Evolutionary conservation across 1,140 invertebrate species (phyloP).

Genomic region (Radopholus similis): DNA sequence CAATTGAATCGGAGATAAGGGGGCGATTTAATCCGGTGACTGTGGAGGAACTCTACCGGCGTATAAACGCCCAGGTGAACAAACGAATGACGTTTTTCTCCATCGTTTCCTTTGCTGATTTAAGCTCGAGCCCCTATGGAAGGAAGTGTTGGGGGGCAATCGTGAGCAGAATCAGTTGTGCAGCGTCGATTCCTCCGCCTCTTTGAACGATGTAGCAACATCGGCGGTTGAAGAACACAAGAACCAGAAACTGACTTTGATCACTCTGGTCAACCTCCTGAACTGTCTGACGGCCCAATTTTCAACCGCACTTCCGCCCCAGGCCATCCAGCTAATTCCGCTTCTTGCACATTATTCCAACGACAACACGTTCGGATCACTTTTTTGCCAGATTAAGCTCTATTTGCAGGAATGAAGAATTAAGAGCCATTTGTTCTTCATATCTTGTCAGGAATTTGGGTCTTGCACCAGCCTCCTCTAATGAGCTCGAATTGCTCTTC

Average conservation of each 20-base stretch:
- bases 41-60: constrained; percentile 6
- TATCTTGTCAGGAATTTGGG: constrained; percentile 65
- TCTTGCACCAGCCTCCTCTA: neutral
- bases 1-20: constrained; percentile 4
- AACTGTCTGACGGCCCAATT: constrained; percentile 5
- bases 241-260: constrained; percentile 20
- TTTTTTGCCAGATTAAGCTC: constrained; percentile 62
- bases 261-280: constrained; percentile 21
- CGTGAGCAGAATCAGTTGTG: neutral
- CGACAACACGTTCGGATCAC: constrained; percentile 61
- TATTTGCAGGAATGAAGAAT: constrained; percentile 71
- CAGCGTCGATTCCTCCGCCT: constrained; percentile 1
- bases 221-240: constrained; percentile 7
- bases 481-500: constrained; percentile 3
- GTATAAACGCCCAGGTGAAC: constrained; percentile 18
- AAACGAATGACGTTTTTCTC: neutral
- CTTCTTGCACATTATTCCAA: constrained; percentile 47
- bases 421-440: constrained; percentile 69
- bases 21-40: constrained; percentile 12
- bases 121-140: constrained; percentile 21
- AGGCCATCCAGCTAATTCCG: constrained; percentile 47
- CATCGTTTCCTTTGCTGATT: neutral
- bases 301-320: constrained; percentile 9
- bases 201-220: neutral
- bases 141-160: neutral